Conservation (phyloP, 2,113 vertebrate genomes). For the Himantopus leucocephalus region DNA sequence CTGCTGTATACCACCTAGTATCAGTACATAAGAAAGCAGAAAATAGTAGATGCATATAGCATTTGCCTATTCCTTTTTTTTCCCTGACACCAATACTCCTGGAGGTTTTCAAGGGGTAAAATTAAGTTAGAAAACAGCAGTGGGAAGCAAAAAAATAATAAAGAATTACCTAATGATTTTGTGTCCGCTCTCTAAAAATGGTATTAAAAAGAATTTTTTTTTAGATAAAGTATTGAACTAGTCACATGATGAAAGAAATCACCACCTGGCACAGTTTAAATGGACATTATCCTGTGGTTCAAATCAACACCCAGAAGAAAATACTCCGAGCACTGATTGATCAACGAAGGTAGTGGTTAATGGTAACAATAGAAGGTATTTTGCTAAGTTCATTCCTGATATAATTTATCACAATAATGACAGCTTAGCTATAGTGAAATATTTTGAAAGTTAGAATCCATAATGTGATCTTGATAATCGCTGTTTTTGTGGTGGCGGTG, state of each 20-base stretch:
- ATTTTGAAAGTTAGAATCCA: neutral
- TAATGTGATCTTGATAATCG: neutral
- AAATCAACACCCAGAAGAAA: neutral
- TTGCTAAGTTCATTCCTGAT: neutral
- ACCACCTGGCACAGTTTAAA: neutral
- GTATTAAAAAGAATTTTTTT: neutral
- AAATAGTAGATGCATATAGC: fast-evolving
- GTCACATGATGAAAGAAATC: neutral
- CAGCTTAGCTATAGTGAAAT: neutral
- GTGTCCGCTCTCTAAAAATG: neutral
- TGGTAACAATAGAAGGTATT: neutral
- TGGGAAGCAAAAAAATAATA: neutral
- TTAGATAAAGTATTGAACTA: neutral
- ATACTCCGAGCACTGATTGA: neutral
- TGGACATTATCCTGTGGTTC: neutral
- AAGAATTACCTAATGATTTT: neutral
- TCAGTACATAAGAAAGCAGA: neutral
- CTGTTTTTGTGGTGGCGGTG: neutral
- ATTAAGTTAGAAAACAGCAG: neutral
- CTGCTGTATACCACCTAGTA: neutral
- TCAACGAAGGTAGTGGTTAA: neutral
- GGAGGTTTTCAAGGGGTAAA: neutral
- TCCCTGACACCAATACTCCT: neutral
- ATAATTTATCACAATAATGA: neutral
- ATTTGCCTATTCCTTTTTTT: neutral